Percentiles rank a stretch among this genome's conserved stretches.
Conservation (phyloP, 2,797 vertebrate species). For the Phoebastria nigripes region DNA sequence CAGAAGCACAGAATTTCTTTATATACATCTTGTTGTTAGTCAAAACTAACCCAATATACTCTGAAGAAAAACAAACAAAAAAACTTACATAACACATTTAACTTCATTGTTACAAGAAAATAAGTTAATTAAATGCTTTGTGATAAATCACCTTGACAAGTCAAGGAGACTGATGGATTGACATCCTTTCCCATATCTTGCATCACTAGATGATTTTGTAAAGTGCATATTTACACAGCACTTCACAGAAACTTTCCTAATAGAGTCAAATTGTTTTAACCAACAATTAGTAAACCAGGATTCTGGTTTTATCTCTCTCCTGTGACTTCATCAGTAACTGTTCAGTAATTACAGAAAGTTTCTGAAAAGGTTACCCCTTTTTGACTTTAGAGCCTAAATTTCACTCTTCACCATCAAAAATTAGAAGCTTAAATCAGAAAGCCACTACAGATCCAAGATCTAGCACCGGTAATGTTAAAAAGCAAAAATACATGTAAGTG, state of each 20-base stretch:
- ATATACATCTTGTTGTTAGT: background rate
- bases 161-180: background rate
- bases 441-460: background rate
- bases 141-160: background rate
- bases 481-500: background rate
- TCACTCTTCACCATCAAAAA: background rate
- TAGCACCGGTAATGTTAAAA: background rate
- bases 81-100: background rate
- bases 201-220: background rate
- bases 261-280: background rate
- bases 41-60: background rate
- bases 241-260: background rate
- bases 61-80: background rate
- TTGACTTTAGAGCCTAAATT: background rate
- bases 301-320: background rate
- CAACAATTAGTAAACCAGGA: background rate
- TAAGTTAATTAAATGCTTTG: background rate
- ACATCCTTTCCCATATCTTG: background rate
- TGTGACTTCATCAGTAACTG: background rate
- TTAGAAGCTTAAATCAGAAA: background rate
- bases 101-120: background rate
- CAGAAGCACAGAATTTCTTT: background rate
- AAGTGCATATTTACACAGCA: background rate
- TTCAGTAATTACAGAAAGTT: background rate
- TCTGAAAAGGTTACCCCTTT: background rate